These are phyloP conservation scores for Bergia puertoricense DNA, from an alignment of 92 coral and sea anemone genomes.

Conservation along the genomic window DNA sequence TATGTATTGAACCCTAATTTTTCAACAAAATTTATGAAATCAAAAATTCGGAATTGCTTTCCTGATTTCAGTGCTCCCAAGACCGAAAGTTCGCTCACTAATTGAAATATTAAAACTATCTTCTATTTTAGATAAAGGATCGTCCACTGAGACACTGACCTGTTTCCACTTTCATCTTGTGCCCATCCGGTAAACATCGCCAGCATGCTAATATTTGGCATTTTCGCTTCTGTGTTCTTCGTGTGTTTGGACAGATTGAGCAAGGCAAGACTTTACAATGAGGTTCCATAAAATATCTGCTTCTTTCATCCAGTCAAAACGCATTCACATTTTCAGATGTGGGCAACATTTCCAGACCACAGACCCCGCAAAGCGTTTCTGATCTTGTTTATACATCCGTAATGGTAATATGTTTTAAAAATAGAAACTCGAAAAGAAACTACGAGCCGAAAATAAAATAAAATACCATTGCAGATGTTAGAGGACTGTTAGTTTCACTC, in stretches of 20 bases:
- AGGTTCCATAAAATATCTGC: neutral
- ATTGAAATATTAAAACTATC: neutral
- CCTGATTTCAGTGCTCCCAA: neutral
- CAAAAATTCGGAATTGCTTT: neutral
- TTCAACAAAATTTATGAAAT: too few relatives aligned
- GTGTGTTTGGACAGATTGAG: neutral
- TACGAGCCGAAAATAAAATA: neutral
- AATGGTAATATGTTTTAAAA: neutral
- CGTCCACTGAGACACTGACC: conserved; percentile 30
- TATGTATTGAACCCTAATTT: neutral
- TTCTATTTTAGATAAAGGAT: neutral
- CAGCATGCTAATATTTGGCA: conserved; percentile 11
- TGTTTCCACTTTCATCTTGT: conserved; percentile 29
- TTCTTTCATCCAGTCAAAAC: neutral
- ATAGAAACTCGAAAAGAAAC: neutral
- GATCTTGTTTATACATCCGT: neutral
- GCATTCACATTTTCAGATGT: neutral
- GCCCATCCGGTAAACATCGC: conserved; percentile 39
- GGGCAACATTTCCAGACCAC: conserved; percentile 30
- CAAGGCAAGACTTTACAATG: neutral
- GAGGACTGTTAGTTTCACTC: conserved; percentile 4
- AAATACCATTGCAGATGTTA: neutral
- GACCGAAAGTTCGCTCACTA: neutral
- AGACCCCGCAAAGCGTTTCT: neutral
- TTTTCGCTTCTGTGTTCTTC: conserved; percentile 20